phyloP scores from a whole-genome alignment of 2,113 vertebrate genomes.

The Vidua macroura region DNA sequence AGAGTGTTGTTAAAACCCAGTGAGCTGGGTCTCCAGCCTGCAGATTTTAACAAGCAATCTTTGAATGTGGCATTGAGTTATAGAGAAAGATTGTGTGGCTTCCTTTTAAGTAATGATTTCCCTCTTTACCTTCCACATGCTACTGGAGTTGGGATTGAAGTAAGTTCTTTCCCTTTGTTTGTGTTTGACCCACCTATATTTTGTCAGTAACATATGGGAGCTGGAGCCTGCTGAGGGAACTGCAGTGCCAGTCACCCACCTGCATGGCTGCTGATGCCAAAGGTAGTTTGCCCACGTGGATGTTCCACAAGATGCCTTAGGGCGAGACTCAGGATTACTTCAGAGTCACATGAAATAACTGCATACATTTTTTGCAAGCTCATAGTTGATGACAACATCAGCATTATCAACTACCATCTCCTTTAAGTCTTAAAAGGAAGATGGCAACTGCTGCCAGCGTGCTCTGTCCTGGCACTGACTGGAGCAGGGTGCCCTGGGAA shows the following conservation, averaged over 20 bases:
- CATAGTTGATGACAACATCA: not conserved
- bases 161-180: not conserved
- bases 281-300: not conserved
- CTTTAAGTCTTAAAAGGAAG: not conserved
- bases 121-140: not conserved
- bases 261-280: not conserved
- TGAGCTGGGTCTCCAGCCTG: not conserved
- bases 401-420: not conserved
- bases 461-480: not conserved
- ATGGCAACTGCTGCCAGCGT: not conserved
- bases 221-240: not conserved
- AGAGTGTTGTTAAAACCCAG: not conserved
- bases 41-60: not conserved
- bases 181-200: not conserved
- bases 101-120: not conserved
- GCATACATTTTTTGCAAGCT: not conserved
- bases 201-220: not conserved
- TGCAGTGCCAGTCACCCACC: not conserved
- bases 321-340: not conserved
- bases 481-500: not conserved
- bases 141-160: not conserved
- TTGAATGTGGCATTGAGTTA: not conserved
- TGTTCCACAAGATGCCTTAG: not conserved
- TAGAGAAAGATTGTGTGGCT: not conserved
- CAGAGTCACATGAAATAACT: not conserved